Evolutionary conservation across 2,888 invertebrate genomes (phyloP).

Genomic region (Stomorhina lunata): DNA sequence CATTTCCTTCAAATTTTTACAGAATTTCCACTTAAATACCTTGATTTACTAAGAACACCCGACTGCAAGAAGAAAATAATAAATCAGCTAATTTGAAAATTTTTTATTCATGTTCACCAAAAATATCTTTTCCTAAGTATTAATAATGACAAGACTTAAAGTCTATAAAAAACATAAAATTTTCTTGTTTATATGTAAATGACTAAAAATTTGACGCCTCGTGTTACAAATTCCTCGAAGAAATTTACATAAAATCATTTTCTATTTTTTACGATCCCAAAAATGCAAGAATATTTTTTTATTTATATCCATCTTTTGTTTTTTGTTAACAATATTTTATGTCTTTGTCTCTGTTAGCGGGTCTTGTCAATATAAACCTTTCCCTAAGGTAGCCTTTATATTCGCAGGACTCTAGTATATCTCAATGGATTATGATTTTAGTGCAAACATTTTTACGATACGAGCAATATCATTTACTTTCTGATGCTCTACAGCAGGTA

Average conservation of each 20-base stretch:
- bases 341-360: constrained; percentile 14
- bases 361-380: constrained; percentile 20
- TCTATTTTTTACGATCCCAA: constrained; percentile 28
- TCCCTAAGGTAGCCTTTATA: constrained; percentile 16
- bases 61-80: too few species aligned
- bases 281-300: neutral
- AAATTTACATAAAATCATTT: constrained; percentile 33
- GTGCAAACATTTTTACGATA: constrained; percentile 23
- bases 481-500: too few species aligned
- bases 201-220: too few species aligned
- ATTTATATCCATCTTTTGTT: neutral
- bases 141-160: too few species aligned
- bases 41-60: too few species aligned
- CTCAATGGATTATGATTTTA: neutral
- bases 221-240: constrained; percentile 42
- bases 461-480: neutral
- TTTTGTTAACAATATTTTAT: constrained; percentile 19
- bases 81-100: too few species aligned
- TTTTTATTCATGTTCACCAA: too few species aligned
- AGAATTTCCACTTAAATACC: too few species aligned
- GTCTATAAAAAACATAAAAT: too few species aligned
- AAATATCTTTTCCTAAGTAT: too few species aligned
- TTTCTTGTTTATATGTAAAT: constrained; percentile 40
- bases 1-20: too few species aligned
- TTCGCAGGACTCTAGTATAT: neutral